Evolutionary conservation across 2,888 invertebrate genomes (phyloP).

Genomic region (Resseliella maxima): DNA sequence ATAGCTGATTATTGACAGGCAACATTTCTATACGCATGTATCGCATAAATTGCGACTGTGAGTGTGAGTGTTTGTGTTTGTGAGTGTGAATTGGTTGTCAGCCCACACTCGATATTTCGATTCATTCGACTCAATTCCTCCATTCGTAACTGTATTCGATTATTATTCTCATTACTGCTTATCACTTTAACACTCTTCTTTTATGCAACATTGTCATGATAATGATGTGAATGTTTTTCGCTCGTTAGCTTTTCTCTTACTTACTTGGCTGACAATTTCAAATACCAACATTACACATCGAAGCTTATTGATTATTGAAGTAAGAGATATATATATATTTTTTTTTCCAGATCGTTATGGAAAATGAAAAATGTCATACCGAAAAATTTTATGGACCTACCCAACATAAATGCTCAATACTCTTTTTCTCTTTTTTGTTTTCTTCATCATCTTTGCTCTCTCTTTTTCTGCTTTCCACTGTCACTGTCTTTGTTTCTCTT

Average conservation of each 20-base stretch:
- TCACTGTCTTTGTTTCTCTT: not conserved
- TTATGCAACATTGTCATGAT: conserved; percentile 23
- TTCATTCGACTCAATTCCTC: not conserved
- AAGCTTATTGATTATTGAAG: not conserved
- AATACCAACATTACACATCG: not conserved
- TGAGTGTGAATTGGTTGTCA: too few relatives aligned
- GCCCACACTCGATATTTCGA: not conserved
- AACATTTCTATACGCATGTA: not conserved
- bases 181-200: conserved; percentile 26
- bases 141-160: conserved; percentile 14
- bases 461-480: not conserved
- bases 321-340: conserved; percentile 5
- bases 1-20: conserved; percentile 12
- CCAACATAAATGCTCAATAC: too few relatives aligned
- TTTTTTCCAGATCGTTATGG: not conserved
- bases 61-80: too few relatives aligned
- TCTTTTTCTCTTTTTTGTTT: too few relatives aligned
- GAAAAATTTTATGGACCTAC: too few relatives aligned
- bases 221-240: not conserved
- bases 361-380: too few relatives aligned
- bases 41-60: not conserved
- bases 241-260: not conserved
- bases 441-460: not conserved
- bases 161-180: conserved; percentile 29
- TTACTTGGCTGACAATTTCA: not conserved